Conservation (phyloP, 2,888 invertebrate genomes). For the Chaetogeoica ovagalla region DNA sequence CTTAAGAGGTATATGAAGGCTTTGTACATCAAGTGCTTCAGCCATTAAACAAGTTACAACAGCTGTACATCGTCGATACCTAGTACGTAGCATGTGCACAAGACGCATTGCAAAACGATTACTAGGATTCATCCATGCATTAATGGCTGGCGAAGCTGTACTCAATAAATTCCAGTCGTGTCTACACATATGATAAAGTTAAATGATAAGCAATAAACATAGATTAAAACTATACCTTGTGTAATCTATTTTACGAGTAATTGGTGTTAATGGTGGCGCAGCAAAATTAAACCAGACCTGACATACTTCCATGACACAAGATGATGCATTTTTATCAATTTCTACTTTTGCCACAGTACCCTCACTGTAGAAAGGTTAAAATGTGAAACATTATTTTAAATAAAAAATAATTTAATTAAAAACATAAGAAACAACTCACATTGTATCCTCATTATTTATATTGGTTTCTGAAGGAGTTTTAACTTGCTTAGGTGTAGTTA, state of each 20-base stretch:
- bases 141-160: slow-evolving; percentile 94
- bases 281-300: slow-evolving; percentile 97
- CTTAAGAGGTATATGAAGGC: slow-evolving; percentile 78
- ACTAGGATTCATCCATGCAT: slow-evolving; percentile 96
- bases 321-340: slow-evolving; percentile 74
- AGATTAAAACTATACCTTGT: slow-evolving; percentile 68
- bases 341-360: slow-evolving; percentile 46
- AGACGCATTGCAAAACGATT: slow-evolving; percentile 85
- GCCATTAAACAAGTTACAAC: slow-evolving; percentile 95
- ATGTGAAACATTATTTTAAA: neutral
- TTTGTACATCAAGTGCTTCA: slow-evolving; percentile 85
- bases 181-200: slow-evolving; percentile 61
- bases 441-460: slow-evolving; percentile 41
- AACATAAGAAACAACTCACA: neutral
- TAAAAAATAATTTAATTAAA: neutral
- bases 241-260: slow-evolving; percentile 90
- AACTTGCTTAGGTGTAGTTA: slow-evolving; percentile 41
- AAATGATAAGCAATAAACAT: neutral
- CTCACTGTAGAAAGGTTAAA: slow-evolving; percentile 49
- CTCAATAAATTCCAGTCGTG: slow-evolving; percentile 95
- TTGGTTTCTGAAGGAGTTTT: slow-evolving; percentile 35
- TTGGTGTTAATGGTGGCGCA: slow-evolving; percentile 91
- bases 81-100: slow-evolving; percentile 76
- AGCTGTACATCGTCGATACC: slow-evolving; percentile 79
- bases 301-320: slow-evolving; percentile 84